Base-by-base conservation (phyloP, 2,888 invertebrate genomes). In the Pomacea canaliculata region DNA sequence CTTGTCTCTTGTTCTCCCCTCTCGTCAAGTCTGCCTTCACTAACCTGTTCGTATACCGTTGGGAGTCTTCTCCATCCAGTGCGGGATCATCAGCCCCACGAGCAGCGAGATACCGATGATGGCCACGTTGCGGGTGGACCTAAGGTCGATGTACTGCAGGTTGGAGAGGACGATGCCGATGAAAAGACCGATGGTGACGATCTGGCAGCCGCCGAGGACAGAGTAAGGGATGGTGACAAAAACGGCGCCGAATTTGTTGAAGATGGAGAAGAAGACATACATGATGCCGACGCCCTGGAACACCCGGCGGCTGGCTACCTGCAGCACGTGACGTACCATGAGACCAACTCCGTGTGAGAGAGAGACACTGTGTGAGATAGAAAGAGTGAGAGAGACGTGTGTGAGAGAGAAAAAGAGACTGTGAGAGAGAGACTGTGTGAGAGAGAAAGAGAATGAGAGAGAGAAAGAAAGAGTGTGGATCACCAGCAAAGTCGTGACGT, bases 71-170 rank as follows among this genome's bases (percentile, higher is more conserved):
- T 82, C 78, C 18, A 86, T 70, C 83, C 84, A 85, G 12, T 79
- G 63, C 0, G 87, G 86, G n/a, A 91, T 83, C 78, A 88, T 93
- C 92, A 96, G 90, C 7, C 96, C 96, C 85, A 96, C 94, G 91
- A 97, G 96, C 79, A 96, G 92, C 4, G 96, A 95, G 86, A 96
- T 94, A 37, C 97, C 97, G 86, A 97, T 94, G 48, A 86, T 84
- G 51, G 84, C 96, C 74, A 97, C 92, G 92, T 97, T 97, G 73
- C 97, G 92, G 0, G 96, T 93, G 63, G 95, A 95, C 59, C 79
- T 80, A 79, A 97, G 91, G 87, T 96, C 93, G 66, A 96, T 94
- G 71, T 81, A 83, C 74, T 84, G 80, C 23, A 87, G 78, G 73
- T 85, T 84, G 37, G 86, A 84, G 62, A 86, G 70, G 70, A 85